Evolutionary conservation across 2,113 vertebrate genomes (phyloP).

Genomic region (Chelonoidis abingdonii): DNA sequence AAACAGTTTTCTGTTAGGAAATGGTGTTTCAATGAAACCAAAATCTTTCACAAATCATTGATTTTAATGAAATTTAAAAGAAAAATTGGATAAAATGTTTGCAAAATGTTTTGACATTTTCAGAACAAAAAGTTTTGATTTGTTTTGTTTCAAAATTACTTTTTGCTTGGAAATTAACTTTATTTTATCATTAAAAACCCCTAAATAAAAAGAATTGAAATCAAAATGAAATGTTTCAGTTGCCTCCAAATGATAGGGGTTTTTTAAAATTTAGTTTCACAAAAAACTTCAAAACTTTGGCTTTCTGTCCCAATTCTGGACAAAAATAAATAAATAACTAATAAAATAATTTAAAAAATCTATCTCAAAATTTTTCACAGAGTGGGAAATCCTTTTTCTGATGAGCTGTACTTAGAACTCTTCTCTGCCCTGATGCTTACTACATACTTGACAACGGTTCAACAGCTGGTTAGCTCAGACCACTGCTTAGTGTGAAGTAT

Average conservation of each 20-base stretch:
- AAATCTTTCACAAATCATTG: background rate
- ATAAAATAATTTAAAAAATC: background rate
- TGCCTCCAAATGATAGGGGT: background rate
- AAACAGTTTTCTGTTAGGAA: background rate
- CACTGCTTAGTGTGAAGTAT: background rate
- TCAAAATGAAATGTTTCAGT: background rate
- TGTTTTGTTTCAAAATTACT: background rate
- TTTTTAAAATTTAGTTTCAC: background rate
- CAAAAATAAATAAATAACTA: background rate
- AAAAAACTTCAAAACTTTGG: background rate
- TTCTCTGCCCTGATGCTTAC: background rate
- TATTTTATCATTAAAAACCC: background rate
- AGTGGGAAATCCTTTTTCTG: background rate
- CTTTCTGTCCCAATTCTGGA: background rate
- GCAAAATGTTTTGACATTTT: background rate
- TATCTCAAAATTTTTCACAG: background rate
- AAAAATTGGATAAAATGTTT: background rate
- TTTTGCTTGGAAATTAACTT: background rate
- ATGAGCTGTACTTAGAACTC: background rate
- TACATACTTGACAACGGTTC: background rate
- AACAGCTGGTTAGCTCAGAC: background rate
- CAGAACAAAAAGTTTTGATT: background rate
- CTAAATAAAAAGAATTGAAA: background rate
- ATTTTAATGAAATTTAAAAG: background rate
- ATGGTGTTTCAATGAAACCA: background rate